Conservation (phyloP, 1,140 invertebrate genomes). For the Ericerus pela region DNA sequence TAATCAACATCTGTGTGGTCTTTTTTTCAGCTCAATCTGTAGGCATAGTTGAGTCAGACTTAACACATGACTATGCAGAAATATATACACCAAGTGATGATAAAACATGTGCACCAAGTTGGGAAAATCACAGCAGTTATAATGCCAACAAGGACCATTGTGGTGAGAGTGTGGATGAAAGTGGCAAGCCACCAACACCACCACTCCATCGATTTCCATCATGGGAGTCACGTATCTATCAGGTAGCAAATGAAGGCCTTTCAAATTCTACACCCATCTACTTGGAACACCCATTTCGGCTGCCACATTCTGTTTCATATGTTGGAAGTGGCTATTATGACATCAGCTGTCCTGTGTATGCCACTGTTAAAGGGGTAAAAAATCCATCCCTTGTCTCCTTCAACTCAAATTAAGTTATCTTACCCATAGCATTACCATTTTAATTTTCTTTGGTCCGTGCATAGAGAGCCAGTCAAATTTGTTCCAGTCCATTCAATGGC, state of each 20-base stretch:
- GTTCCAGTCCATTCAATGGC: slow-evolving; percentile 85
- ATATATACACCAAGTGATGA: slow-evolving; percentile 85
- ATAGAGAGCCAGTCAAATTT: slow-evolving; percentile 82
- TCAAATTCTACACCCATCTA: slow-evolving; percentile 33
- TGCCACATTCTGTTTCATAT: slow-evolving; percentile 23
- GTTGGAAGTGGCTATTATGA: slow-evolving; percentile 51
- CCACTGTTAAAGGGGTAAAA: slow-evolving; percentile 83
- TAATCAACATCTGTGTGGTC: no score
- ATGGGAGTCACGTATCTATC: slow-evolving; percentile 90
- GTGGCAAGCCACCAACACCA: slow-evolving; percentile 62
- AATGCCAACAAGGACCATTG: no score
- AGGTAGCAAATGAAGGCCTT: slow-evolving; percentile 69
- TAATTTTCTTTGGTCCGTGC: slow-evolving; percentile 21
- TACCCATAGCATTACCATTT: no score
- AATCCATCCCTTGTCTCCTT: slow-evolving; percentile 18
- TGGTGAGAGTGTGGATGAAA: no score
- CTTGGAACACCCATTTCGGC: slow-evolving; percentile 29
- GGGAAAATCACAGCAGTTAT: no score
- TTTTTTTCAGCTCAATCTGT: slow-evolving; percentile 25
- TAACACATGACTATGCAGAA: slow-evolving; percentile 78
- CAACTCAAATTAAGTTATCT: background rate
- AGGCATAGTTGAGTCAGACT: slow-evolving; percentile 29
- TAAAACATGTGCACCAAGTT: slow-evolving; percentile 29
- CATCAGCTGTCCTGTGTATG: slow-evolving; percentile 84
- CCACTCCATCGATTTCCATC: slow-evolving; percentile 77